Evolutionary conservation across 1,140 invertebrate species (phyloP), one percentile per base, ranked within the genome.

Genomic region (Melitaea cinxia): DNA sequence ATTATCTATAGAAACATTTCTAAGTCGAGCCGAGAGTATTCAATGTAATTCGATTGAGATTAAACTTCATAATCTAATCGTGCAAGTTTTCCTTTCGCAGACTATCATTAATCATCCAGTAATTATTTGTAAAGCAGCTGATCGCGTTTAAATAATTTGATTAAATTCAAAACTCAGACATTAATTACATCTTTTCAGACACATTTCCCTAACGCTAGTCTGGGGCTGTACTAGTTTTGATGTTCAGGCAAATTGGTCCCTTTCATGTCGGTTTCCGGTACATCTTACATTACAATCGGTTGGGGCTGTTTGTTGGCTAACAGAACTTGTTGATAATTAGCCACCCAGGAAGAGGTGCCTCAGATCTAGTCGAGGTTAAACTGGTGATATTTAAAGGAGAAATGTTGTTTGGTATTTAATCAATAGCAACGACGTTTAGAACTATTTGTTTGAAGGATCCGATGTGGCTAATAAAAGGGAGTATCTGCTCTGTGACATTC

Each of bases 261-360:
- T 75, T 78, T 83, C 82, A 70, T 70, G 82, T 82, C 80, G 81
- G 81, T 82, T 81, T 80, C 69, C 69, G 72, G 70, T 75, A 79
- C 76, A 72, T 77, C 73, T 73, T 73, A 70, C 65, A 65, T 72
- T 65, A 73, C 74, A 77, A 72, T 79, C 56, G 42, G 39, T 19
- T n/a, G 66, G 63, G 58, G 47, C 61, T 74, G 45, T 67, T 71
- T 71, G 67, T 71, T 72, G 60, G 64, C 59, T 66, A 62, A 69
- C 70, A 68, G 52, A 72, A 68, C 68, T 72, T 62, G 64, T 64
- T 61, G 67, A 72, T 77, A 72, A 77, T 77, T 74, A 70, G 62
- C 57, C 26, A 57, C 21, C 59, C 60, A 37, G 52, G 52, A 54
- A 60, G 47, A 54, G 37, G 60, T 57, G 35, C 47, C 37, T 58